Base-by-base conservation (phyloP, 1,140 invertebrate species). In the Drosophila funebris region DNA sequence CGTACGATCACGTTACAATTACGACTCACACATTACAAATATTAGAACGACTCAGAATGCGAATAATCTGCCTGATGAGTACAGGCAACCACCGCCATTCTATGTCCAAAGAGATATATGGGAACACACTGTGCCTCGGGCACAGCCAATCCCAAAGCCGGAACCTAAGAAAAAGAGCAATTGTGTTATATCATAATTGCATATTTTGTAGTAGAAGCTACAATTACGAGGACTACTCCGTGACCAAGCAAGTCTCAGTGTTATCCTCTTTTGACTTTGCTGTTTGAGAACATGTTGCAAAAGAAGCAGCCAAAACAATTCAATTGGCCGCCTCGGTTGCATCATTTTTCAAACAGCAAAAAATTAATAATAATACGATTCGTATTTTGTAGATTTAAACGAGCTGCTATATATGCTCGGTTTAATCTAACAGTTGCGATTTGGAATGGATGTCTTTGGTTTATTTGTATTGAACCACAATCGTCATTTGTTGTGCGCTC, bases 141-240 rank as follows among this genome's bases (percentile, higher is more conserved):
- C 3, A 9, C 14, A 24, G 1, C 50, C 70, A 0, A 31, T 39
- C 3, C 39, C 16, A 4, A 24, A 11, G 31, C 31, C 48, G 4
- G 6, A 56, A n/a, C 50, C 27, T 7, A 78, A 58, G 36, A 73
- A 66, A 9, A 73, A 76, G 13, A 39, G 24, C 14, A 66, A 0
- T 3, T 84, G 81, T 48, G 39, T 77, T 43, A 74, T 84, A 77
- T 87, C 69, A 67, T 84, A 84, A 68, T 27, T 64, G 24, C 18
- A 39, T 66, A 53, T 43, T 53, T 29, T 39, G 16, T 60, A 43
- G 11, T 20, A 20, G 2, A 8, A 53, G 11, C 39, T 31, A 41
- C 58, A 63, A 22, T 8, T 70, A 63, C n/a, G 50, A 56, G 67
- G 50, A 56, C 31, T 39, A 64, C 48, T 37, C 13, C 6, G 37